phyloP scores from a whole-genome alignment of 2,113 vertebrate species.

The Lamprologus ornatipinnis region DNA sequence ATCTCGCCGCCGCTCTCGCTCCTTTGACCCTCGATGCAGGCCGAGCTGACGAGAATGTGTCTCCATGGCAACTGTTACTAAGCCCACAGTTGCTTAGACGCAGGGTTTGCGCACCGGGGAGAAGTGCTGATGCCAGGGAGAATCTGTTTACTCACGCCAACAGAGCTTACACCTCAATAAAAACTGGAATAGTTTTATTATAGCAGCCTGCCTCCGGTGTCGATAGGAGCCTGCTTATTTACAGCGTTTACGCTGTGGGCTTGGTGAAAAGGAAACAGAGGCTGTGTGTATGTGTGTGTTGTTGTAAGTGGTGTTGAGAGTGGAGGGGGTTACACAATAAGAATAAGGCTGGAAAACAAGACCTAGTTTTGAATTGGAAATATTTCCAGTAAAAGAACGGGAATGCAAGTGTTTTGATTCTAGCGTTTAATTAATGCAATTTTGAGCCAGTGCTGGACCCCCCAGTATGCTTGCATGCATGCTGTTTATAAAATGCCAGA shows the following conservation, averaged over 20 bases:
- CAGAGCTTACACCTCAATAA: constrained; percentile 41
- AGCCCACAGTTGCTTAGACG: constrained; percentile 62
- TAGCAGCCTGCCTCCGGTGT: constrained; percentile 3
- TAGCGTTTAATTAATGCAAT: background rate
- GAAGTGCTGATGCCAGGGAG: constrained; percentile 51
- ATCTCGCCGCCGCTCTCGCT: background rate
- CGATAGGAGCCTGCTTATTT: constrained; percentile 20
- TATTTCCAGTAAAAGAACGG: background rate
- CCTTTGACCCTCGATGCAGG: background rate
- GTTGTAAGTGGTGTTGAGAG: background rate
- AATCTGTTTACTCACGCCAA: constrained; percentile 51
- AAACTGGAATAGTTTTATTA: constrained; percentile 27
- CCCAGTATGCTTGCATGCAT: background rate
- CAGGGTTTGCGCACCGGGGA: constrained; percentile 19
- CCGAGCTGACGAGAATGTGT: constrained; percentile 25
- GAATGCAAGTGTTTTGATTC: background rate
- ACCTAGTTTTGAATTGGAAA: background rate
- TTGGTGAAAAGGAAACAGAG: background rate
- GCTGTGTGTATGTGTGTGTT: background rate
- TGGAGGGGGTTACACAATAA: background rate
- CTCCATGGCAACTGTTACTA: constrained; percentile 72
- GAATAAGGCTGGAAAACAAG: background rate
- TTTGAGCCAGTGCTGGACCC: background rate
- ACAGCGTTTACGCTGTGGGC: constrained; percentile 19
- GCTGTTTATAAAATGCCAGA: background rate